phyloP scores from a whole-genome alignment of 53 echinoderm and acorn worm species.

The Crossaster papposus region DNA sequence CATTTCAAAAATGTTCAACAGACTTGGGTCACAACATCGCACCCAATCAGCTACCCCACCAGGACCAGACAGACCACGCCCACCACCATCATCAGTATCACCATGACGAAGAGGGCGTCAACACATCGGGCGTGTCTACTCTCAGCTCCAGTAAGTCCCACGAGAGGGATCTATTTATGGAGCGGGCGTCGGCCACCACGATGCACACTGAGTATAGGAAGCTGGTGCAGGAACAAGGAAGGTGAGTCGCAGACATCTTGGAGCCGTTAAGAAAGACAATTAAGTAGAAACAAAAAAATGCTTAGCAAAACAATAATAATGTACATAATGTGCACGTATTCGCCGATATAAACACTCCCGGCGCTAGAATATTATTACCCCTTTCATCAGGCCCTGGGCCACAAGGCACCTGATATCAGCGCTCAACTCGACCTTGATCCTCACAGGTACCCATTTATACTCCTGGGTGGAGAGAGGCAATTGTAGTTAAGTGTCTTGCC shows the following conservation, averaged over 20 bases:
- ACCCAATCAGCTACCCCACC: conserved; percentile 57
- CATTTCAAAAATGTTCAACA: conserved; percentile 6
- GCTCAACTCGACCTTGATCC: no score
- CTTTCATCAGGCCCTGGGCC: no score
- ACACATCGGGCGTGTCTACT: conserved; percentile 97
- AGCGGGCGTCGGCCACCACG: conserved; percentile 43
- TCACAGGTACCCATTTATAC: no score
- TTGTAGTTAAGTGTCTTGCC: no score
- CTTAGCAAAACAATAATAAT: neutral
- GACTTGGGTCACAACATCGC: conserved; percentile 89
- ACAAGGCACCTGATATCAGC: no score
- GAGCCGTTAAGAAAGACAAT: neutral
- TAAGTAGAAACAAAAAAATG: neutral
- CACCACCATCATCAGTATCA: conserved; percentile 56
- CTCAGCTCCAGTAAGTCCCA: conserved; percentile 85
- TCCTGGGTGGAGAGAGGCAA: no score
- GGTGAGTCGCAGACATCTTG: conserved; percentile 53
- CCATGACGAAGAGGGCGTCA: conserved; percentile 80
- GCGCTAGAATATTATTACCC: no score
- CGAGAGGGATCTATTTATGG: conserved; percentile 71
- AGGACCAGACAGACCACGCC: conserved; percentile 54
- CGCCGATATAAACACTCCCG: no score
- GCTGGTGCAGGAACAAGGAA: conserved; percentile 80
- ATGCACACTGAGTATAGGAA: conserved; percentile 75
- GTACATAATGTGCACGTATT: neutral